Percentiles rank a stretch among this genome's conserved stretches.
Conservation (phyloP, 2,888 invertebrate species). For the Brachyptera risi region DNA sequence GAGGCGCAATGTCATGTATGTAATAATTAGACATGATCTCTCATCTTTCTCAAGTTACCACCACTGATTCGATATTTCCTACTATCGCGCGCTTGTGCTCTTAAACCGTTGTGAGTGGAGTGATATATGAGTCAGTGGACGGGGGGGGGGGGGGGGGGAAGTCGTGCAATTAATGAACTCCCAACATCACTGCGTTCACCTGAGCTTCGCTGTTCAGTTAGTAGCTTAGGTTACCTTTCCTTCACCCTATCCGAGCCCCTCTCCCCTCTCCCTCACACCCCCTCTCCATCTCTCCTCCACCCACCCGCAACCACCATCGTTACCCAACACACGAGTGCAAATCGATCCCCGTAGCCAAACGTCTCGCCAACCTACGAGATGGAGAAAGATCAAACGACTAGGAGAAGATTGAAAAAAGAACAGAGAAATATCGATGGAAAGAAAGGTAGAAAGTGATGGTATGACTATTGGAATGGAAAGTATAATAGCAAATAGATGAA, state of each 20-base stretch:
- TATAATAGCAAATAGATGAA: conserved; percentile 15
- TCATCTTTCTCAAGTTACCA: too few relatives aligned
- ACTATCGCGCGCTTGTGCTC: too few relatives aligned
- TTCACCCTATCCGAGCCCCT: neutral
- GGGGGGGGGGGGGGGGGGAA: too few relatives aligned
- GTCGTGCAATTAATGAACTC: conserved; percentile 7
- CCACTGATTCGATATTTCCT: too few relatives aligned
- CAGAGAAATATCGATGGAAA: neutral
- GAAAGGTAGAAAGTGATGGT: conserved; percentile 15
- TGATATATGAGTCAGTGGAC: too few relatives aligned
- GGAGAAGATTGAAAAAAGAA: conserved; percentile 15
- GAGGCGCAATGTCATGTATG: too few relatives aligned
- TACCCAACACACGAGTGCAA: conserved; percentile 10
- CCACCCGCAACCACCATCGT: neutral
- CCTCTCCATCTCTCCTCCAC: neutral
- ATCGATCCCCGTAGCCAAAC: conserved; percentile 17
- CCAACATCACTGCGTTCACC: neutral
- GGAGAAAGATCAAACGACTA: conserved; percentile 18
- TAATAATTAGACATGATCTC: too few relatives aligned
- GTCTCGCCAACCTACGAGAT: neutral
- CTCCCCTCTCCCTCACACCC: too few relatives aligned
- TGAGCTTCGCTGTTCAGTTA: neutral
- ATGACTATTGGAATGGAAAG: neutral
- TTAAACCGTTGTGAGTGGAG: too few relatives aligned
- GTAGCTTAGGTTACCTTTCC: neutral